These are phyloP conservation scores for Melospiza melodia DNA, from an alignment of 2,113 vertebrate species.

Conservation along the genomic window DNA sequence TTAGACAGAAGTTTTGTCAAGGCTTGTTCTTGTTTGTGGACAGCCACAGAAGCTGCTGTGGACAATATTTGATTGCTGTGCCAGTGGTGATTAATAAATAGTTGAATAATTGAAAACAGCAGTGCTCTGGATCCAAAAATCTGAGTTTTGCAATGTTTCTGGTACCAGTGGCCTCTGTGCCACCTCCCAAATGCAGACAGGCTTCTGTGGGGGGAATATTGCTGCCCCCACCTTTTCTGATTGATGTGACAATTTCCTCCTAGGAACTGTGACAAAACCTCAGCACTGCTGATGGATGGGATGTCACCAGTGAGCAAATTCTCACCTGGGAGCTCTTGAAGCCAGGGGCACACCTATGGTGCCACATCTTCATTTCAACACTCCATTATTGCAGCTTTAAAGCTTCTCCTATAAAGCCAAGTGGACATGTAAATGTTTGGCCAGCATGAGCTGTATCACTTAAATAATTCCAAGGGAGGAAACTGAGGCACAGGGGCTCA, in stretches of 20 bases:
- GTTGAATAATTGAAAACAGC: background rate
- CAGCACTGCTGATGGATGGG: conserved; percentile 51
- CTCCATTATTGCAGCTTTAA: background rate
- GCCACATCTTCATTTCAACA: conserved; percentile 36
- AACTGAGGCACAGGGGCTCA: background rate
- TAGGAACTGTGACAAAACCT: conserved; percentile 57
- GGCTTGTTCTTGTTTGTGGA: background rate
- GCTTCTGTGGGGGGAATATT: background rate
- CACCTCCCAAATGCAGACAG: background rate
- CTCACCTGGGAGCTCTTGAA: conserved; percentile 12
- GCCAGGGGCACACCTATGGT: background rate
- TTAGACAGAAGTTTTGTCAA: background rate
- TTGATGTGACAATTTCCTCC: conserved; percentile 7
- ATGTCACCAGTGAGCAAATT: conserved; percentile 48
- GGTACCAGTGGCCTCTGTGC: background rate
- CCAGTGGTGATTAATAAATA: background rate
- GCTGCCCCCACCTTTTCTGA: background rate
- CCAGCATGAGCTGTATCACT: background rate
- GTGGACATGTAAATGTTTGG: background rate
- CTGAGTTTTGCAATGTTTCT: background rate
- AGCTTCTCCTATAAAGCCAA: background rate
- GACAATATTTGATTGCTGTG: background rate
- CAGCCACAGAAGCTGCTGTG: background rate
- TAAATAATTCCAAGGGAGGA: background rate
- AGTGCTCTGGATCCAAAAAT: too few relatives aligned